A percentile compares a stretch with the other conserved stretches of the same genome.
These are phyloP conservation scores for Caenorhabditis drosophilae DNA, from an alignment of 2,888 invertebrate genomes.

Conservation along the genomic window DNA sequence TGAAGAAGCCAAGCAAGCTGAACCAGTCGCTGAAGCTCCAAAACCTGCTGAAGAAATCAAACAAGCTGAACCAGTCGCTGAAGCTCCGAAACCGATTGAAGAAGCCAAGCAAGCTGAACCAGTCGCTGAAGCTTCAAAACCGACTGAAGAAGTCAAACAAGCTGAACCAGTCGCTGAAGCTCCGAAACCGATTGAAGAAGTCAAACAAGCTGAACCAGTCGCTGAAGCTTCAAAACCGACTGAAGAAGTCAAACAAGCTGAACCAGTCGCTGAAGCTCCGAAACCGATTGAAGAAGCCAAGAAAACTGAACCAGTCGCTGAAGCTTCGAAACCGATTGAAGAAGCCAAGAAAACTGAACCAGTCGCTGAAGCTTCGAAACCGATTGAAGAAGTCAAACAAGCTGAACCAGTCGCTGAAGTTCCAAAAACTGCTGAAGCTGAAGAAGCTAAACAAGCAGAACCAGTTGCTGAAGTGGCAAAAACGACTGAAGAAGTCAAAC, in stretches of 20 bases:
- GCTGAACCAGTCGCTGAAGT: conserved; percentile 3
- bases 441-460: conserved; percentile 6
- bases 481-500: conserved; percentile 4
- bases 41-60: no score
- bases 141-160: not conserved
- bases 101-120: not conserved
- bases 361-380: conserved; percentile 3
- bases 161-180: not conserved
- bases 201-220: conserved; percentile 6
- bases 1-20: conserved; percentile 2
- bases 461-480: no score
- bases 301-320: conserved; percentile 7
- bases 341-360: conserved; percentile 4
- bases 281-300: conserved; percentile 6
- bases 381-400: conserved; percentile 6
- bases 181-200: conserved; percentile 4
- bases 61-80: conserved; percentile 1
- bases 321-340: conserved; percentile 1
- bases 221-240: conserved; percentile 1
- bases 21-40: not conserved
- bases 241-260: conserved; percentile 2
- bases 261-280: conserved; percentile 4
- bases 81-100: not conserved
- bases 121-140: not conserved
- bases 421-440: not conserved